These are phyloP conservation scores for Amphiura filiformis DNA, from an alignment of 35 echinoderm and acorn worm genomes.

Conservation along the genomic window DNA sequence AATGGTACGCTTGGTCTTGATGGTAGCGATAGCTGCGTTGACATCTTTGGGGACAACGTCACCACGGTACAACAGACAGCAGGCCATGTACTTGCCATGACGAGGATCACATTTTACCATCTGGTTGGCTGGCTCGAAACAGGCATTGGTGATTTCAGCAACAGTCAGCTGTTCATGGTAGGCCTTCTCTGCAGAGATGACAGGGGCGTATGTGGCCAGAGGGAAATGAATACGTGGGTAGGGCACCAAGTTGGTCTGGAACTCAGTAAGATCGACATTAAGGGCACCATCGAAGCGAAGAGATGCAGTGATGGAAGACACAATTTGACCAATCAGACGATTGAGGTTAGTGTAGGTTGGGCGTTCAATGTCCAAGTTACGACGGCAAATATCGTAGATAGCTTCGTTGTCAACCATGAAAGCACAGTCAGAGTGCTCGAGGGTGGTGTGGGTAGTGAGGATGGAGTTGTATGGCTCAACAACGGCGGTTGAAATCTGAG, in stretches of 20 bases:
- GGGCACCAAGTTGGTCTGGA: constrained; percentile 86
- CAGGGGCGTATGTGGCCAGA: constrained; percentile 76
- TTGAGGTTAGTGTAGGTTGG: constrained; percentile 80
- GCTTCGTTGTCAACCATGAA: constrained; percentile 95
- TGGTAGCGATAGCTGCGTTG: constrained; percentile 91
- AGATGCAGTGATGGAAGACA: constrained; percentile 82
- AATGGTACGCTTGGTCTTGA: constrained; percentile 98
- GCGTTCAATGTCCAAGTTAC: constrained; percentile 80
- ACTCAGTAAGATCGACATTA: constrained; percentile 80
- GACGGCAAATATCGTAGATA: constrained; percentile 77
- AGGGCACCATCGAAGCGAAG: constrained; percentile 74
- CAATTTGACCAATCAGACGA: constrained; percentile 78
- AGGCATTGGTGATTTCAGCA: constrained; percentile 61
- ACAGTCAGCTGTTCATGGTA: constrained; percentile 86
- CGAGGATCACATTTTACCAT: constrained; percentile 96
- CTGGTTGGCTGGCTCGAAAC: constrained; percentile 78
- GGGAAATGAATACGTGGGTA: constrained; percentile 88
- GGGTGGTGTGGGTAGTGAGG: constrained; percentile 71
- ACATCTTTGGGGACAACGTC: constrained; percentile 98
- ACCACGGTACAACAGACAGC: constrained; percentile 84
- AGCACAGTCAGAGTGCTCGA: constrained; percentile 84
- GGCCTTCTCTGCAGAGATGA: constrained; percentile 84
- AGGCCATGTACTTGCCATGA: constrained; percentile 98
- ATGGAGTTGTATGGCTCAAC: constrained; percentile 67
- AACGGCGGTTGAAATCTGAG: too few species aligned